Percentiles rank a stretch among this genome's conserved stretches.
Conservation (phyloP, 2,113 vertebrate species). For the Dinomys branickii region DNA sequence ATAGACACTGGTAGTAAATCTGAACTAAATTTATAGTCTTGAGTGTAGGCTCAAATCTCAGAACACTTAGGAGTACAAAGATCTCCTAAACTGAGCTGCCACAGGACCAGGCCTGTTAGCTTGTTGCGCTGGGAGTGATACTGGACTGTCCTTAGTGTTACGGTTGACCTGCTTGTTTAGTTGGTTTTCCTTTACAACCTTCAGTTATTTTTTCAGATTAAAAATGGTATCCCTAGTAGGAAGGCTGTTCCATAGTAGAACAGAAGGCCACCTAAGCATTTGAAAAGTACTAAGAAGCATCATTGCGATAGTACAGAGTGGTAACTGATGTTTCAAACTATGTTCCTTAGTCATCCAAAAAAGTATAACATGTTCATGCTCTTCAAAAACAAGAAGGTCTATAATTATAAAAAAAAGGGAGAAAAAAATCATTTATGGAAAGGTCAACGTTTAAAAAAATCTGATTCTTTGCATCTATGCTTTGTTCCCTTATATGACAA, state of each 20-base stretch:
- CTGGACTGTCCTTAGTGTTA: not conserved
- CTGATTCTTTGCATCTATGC: not conserved
- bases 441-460: not conserved
- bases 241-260: not conserved
- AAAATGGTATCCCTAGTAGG: not conserved
- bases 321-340: not conserved
- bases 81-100: not conserved
- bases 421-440: not conserved
- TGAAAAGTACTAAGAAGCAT: not conserved
- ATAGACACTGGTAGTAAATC: not conserved
- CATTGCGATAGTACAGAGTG: not conserved
- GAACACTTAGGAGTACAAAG: not conserved
- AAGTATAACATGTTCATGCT: not conserved
- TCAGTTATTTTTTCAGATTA: not conserved
- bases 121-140: too few species aligned
- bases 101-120: not conserved
- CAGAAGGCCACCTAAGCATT: not conserved
- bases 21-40: not conserved
- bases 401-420: not conserved
- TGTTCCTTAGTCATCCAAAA: not conserved
- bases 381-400: not conserved
- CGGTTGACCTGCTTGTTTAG: not conserved
- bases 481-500: constrained; percentile 18
- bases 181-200: not conserved
- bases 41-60: not conserved